phyloP scores from a whole-genome alignment of 2,888 invertebrate species.

The Tetramorium bicarinatum region DNA sequence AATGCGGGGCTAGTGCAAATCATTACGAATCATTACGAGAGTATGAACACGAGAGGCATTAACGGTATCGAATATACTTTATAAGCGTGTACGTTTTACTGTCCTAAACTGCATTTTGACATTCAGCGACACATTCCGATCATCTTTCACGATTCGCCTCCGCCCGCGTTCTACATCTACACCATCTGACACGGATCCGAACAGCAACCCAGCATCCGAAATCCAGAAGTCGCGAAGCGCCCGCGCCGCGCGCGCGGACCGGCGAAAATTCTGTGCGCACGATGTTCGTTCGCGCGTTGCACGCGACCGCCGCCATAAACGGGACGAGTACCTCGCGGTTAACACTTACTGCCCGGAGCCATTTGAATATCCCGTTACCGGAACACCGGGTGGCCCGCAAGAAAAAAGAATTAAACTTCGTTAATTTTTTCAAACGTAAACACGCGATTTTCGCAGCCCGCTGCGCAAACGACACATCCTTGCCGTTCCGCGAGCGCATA shows the following conservation, averaged over 20 bases:
- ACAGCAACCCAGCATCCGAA: slow-evolving; percentile 54
- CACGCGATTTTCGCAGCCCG: neutral
- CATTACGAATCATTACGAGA: slow-evolving; percentile 54
- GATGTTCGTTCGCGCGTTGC: slow-evolving; percentile 36
- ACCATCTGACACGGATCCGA: slow-evolving; percentile 65
- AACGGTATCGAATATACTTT: slow-evolving; percentile 64
- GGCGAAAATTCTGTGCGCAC: slow-evolving; percentile 14
- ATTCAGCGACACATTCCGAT: slow-evolving; percentile 49
- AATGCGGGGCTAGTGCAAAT: slow-evolving; percentile 53
- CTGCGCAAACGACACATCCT: neutral
- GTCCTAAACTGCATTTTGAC: slow-evolving; percentile 59
- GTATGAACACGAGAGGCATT: slow-evolving; percentile 57
- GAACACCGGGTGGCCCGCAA: neutral
- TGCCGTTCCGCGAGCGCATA: neutral
- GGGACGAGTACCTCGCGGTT: slow-evolving; percentile 4
- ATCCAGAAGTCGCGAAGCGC: neutral
- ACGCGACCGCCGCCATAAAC: slow-evolving; percentile 43
- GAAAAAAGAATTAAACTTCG: slow-evolving; percentile 5
- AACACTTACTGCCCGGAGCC: slow-evolving; percentile 16
- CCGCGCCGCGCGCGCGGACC: neutral
- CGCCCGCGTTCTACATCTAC: slow-evolving; percentile 38
- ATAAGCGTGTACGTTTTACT: slow-evolving; percentile 65
- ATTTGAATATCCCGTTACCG: slow-evolving; percentile 40
- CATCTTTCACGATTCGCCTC: slow-evolving; percentile 67
- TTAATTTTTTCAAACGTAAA: slow-evolving; percentile 18